Base-by-base conservation (phyloP, 1,140 invertebrate genomes). In the Sycophila sp. region DNA sequence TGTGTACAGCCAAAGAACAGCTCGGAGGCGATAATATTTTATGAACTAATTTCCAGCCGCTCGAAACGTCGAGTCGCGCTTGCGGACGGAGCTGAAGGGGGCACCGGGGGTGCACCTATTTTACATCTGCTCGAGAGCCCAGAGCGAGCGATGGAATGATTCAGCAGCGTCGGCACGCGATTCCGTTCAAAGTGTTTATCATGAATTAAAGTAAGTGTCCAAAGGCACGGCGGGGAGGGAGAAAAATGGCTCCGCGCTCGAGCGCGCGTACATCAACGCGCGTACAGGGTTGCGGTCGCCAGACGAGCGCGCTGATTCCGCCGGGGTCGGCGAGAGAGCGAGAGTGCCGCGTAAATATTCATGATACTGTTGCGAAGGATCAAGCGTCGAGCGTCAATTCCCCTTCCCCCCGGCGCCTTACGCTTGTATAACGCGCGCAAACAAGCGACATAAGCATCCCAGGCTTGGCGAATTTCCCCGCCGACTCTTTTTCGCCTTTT, bases 261-360 rank as follows among this genome's bases (percentile, higher is more conserved):
- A 11, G 22, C 5, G 22, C 8, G 10, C n/a, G 17, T 22, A 42
- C 53, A 42, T 58, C 58, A 56, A 32, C 53, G 58, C 51, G 15
- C 11, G n/a, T 10, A 2, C 64, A 7, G 51, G 58, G 51, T 34
- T 56, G 34, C 17, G 65, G n/a, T 69, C 69, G 17, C 68, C 63
- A 67, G 64, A 72, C 40, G 58, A 42, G 34, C 40, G 26, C 72
- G 47, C 68, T 62, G 58, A 34, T 40, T 56, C 71, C 71, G 72
- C 64, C 64, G 53, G 56, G 69, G 70, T 65, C 60, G 65, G 28
- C n/a, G 40, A 10, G 55, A 15, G 55, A 15, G 73, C 74, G n/a
- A 55, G 69, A 76, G 72, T 71, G 69, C 66, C 70, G 66, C 70
- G 79, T 83, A 82, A 82, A 83, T 84, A 84, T 84, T 83, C 81